These are phyloP conservation scores for Xenopus tropicalis DNA, from an alignment of 2,113 vertebrate genomes.

Conservation along the genomic window UCB_Xtro_10.0 CM004444.2:79921001-79921500, in stretches of 20 bases:
- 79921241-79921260: neutral
- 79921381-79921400: no score
- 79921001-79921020: no score
- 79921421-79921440: no score
- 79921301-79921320: neutral
- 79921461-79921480: no score
- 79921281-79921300: conserved; percentile 1
- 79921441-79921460: no score
- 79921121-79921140: neutral
- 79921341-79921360: neutral
- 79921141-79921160: conserved; percentile 3
- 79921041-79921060: no score
- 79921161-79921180: conserved; percentile 41
- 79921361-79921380: no score
- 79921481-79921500: no score
- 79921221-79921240: conserved; percentile 17
- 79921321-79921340: conserved; percentile 19
- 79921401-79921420: no score
- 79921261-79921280: conserved; percentile 1
- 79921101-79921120: neutral
- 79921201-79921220: conserved; percentile 20
- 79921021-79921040: no score
- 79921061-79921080: neutral
- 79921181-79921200: conserved; percentile 24
- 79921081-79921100: neutral